These are phyloP conservation scores for Sylvietta virens DNA, from an alignment of 2,113 vertebrate genomes.

Conservation along the genomic window DNA sequence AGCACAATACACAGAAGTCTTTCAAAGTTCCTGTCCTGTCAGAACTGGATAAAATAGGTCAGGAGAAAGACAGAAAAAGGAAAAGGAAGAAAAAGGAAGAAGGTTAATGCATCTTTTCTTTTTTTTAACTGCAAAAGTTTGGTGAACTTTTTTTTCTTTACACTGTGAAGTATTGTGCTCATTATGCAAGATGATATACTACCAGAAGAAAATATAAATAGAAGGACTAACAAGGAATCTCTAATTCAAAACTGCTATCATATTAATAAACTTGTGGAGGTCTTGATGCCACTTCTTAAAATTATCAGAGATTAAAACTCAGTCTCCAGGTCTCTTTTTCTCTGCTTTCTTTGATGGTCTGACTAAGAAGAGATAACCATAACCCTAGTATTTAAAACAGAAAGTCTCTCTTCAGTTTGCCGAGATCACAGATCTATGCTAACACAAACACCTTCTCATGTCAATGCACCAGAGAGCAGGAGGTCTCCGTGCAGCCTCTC, in stretches of 20 bases:
- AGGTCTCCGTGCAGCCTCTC: background rate
- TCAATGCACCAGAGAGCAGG: background rate
- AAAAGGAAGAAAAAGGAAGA: background rate
- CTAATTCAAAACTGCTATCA: background rate
- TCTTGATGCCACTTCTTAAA: background rate
- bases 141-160: background rate
- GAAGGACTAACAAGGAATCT: background rate
- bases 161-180: background rate
- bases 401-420: background rate
- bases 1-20: background rate
- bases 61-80: background rate
- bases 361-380: background rate
- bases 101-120: background rate
- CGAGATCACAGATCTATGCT: background rate
- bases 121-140: background rate
- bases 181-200: background rate
- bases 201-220: background rate
- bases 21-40: background rate
- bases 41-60: background rate
- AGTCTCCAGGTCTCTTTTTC: background rate
- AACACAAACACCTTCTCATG: background rate
- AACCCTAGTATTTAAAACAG: background rate
- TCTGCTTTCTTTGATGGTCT: background rate
- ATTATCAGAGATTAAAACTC: background rate
- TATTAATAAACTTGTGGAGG: accelerated